Percentiles rank a stretch among this genome's conserved stretches.
phyloP scores from a whole-genome alignment of 2,888 invertebrate genomes.

The Cyclophora albipunctata region DNA sequence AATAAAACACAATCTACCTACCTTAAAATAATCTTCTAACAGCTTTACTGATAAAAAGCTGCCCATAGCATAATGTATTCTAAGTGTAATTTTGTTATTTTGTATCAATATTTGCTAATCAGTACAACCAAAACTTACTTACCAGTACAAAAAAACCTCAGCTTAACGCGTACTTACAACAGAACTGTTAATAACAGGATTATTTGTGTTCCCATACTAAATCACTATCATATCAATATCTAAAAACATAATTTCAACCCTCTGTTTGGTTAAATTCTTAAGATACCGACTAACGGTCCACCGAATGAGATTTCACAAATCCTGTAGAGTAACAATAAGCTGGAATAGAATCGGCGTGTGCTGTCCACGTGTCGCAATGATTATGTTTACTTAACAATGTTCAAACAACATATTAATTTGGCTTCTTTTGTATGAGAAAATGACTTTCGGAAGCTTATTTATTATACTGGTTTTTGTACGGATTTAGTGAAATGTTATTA shows the following conservation, averaged over 20 bases:
- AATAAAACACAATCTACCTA: no score
- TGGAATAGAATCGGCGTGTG: slow-evolving; percentile 57
- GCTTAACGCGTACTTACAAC: no score
- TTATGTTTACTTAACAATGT: slow-evolving; percentile 71
- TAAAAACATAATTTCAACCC: slow-evolving; percentile 67
- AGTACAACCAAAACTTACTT: no score
- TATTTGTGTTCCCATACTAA: slow-evolving; percentile 64
- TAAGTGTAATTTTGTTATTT: no score
- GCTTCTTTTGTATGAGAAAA: slow-evolving; percentile 58
- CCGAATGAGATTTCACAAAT: slow-evolving; percentile 66
- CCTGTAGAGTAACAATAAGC: slow-evolving; percentile 44
- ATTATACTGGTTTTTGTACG: neutral
- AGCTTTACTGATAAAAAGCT: no score
- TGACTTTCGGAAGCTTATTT: slow-evolving; percentile 54
- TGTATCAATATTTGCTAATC: no score
- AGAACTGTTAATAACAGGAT: slow-evolving; percentile 29
- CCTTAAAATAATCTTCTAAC: no score
- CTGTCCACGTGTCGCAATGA: slow-evolving; percentile 57
- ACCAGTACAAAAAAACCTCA: no score
- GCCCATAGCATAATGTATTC: no score
- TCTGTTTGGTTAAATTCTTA: slow-evolving; percentile 69
- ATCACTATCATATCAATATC: slow-evolving; percentile 70
- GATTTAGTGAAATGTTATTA: no score
- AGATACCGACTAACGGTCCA: slow-evolving; percentile 55
- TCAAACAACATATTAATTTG: slow-evolving; percentile 76